phyloP scores from a whole-genome alignment of 2,797 vertebrate genomes.

The Lacerta viridis region DNA sequence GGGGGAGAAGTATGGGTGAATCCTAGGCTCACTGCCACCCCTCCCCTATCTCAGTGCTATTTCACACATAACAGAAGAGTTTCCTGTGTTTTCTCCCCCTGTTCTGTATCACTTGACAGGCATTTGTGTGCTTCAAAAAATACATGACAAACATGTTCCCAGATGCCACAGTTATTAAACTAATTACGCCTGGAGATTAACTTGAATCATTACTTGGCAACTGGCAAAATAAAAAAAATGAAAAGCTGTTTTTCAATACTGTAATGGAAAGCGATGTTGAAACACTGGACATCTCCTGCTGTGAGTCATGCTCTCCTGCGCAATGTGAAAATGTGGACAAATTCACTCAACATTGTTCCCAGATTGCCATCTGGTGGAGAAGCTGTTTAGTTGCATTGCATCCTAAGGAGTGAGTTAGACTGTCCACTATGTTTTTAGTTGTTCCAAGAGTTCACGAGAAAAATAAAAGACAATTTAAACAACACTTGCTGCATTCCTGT shows the following conservation, averaged over 20 bases:
- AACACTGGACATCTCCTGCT: background rate
- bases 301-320: no score
- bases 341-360: background rate
- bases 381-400: background rate
- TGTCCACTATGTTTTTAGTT: background rate
- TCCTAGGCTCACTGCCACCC: no score
- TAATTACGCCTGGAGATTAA: background rate
- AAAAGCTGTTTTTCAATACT: background rate
- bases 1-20: background rate
- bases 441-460: background rate
- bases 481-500: background rate
- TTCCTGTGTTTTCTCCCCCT: background rate
- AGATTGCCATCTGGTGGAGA: constrained; percentile 32
- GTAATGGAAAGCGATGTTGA: background rate
- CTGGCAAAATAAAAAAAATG: background rate
- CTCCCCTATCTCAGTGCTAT: background rate
- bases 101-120: background rate
- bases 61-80: background rate
- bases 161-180: background rate
- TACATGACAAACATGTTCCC: background rate
- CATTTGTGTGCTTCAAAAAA: background rate
- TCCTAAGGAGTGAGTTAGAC: background rate
- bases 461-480: background rate
- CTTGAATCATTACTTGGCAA: background rate
- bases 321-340: background rate